These are phyloP conservation scores for Danaus plexippus DNA, from an alignment of 1,140 invertebrate genomes.

Conservation along the genomic window DNA sequence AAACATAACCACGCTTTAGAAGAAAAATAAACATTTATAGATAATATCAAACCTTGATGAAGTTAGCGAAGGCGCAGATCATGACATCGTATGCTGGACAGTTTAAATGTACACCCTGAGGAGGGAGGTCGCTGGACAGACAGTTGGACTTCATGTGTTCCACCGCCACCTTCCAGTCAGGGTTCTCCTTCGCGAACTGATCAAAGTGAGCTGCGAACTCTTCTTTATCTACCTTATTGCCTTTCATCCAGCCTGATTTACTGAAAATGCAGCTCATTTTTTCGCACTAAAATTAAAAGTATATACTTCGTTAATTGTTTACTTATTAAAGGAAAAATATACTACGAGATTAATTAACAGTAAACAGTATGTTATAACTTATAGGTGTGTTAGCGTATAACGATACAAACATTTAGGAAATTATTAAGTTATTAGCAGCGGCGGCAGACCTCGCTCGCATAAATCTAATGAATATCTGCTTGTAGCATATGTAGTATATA, in stretches of 20 bases:
- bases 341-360: too few species aligned
- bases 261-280: slow-evolving; percentile 38
- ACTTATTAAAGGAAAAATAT: too few species aligned
- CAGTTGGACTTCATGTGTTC: slow-evolving; percentile 32
- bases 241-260: slow-evolving; percentile 36
- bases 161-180: slow-evolving; percentile 35
- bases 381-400: too few species aligned
- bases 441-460: too few species aligned
- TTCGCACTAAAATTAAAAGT: slow-evolving; percentile 37
- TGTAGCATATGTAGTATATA: too few species aligned
- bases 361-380: too few species aligned
- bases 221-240: slow-evolving; percentile 28
- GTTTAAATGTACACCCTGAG: slow-evolving; percentile 36
- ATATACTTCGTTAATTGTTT: not conserved
- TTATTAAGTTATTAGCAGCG: too few species aligned
- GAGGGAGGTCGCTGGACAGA: slow-evolving; percentile 22
- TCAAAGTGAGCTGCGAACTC: slow-evolving; percentile 35
- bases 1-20: too few species aligned
- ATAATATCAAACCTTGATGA: slow-evolving; percentile 40
- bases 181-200: slow-evolving; percentile 29
- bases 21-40: too few species aligned
- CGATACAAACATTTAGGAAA: too few species aligned
- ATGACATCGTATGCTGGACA: slow-evolving; percentile 47
- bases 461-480: too few species aligned
- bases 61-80: slow-evolving; percentile 31